Evolutionary conservation across 2,888 invertebrate genomes (phyloP), one percentile per base, ranked within the genome.

Genomic region (Clivina fossor): DNA sequence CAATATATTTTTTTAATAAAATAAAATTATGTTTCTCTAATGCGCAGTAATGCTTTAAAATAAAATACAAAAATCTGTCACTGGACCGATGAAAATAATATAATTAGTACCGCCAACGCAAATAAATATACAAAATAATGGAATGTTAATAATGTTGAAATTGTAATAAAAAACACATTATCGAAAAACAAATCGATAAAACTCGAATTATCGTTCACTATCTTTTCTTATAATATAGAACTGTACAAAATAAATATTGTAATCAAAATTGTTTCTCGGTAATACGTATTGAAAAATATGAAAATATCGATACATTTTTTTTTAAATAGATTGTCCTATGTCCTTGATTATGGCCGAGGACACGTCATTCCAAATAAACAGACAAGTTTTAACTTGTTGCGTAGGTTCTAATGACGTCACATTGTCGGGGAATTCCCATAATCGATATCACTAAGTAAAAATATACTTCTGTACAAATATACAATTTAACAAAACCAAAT

Each of bases 361-460:
- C 50, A 40, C 50, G 41, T 41, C 33, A 24, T 9, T n/a, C 28
- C 35, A 40, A 33, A 22, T 7, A 19, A 32, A 53, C 22, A 43
- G 30, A 35, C 53, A 43, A 24, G 53, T 44, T 4, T 26, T 33
- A 44, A 53, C 44, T 11, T 35, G 53, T 53, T 53, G 35, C 37
- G 53, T 44, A 53, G 53, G 53, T 37, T 37, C 19, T 15, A 13
- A 32, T 53, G 53, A 53, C 53, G 53, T 53, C 53, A 53, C 26
- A 15, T 9, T 9, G 44, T 44, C 26, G 37, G 53, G 53, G 53
- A 53, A 53, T 53, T 53, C 53, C 53, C 53, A 53, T 18, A 53
- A 53, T 53, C 53, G 44, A 53, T 53, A 53, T 28, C 44, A 53
- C 43, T 44, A 53, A 28, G n/a, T 37, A 51, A 44, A 53, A 44